These are phyloP conservation scores for Caerostris extrusa DNA, from an alignment of 1,140 invertebrate genomes.

Conservation along the genomic window DNA sequence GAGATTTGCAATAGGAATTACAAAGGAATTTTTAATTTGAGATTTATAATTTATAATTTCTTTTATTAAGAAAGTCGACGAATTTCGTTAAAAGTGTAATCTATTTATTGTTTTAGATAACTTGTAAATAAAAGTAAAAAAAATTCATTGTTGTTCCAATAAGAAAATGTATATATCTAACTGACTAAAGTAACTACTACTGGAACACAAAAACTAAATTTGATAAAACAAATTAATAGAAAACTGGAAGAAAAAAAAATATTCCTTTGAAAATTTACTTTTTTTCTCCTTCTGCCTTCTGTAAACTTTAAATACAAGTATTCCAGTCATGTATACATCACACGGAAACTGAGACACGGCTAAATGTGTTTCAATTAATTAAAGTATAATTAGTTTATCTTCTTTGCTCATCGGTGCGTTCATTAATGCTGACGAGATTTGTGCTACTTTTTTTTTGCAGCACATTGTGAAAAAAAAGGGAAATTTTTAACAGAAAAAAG, in stretches of 20 bases:
- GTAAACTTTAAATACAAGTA: not conserved
- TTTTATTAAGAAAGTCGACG: too few relatives aligned
- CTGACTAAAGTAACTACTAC: not conserved
- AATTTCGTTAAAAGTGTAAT: too few relatives aligned
- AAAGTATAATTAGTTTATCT: constrained; percentile 53
- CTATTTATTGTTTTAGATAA: too few relatives aligned
- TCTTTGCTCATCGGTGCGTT: constrained; percentile 6
- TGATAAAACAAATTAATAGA: not conserved
- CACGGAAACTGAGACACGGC: not conserved
- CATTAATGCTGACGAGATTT: constrained; percentile 34
- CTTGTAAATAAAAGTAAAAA: too few relatives aligned
- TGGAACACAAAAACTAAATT: not conserved
- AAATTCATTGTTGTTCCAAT: too few relatives aligned
- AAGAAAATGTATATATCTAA: not conserved
- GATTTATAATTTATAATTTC: too few relatives aligned
- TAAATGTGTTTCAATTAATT: constrained; percentile 48
- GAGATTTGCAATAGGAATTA: too few relatives aligned
- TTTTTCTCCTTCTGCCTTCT: not conserved
- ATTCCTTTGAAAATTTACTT: not conserved
- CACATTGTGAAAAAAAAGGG: not conserved
- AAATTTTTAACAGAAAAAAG: constrained; percentile 17
- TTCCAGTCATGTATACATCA: constrained; percentile 32
- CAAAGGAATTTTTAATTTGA: too few relatives aligned
- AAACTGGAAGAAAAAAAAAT: not conserved
- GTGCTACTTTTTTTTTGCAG: not conserved